These are phyloP conservation scores for Denticeps clupeoides DNA, from an alignment of 2,797 vertebrate species.

Conservation along the genomic window DNA sequence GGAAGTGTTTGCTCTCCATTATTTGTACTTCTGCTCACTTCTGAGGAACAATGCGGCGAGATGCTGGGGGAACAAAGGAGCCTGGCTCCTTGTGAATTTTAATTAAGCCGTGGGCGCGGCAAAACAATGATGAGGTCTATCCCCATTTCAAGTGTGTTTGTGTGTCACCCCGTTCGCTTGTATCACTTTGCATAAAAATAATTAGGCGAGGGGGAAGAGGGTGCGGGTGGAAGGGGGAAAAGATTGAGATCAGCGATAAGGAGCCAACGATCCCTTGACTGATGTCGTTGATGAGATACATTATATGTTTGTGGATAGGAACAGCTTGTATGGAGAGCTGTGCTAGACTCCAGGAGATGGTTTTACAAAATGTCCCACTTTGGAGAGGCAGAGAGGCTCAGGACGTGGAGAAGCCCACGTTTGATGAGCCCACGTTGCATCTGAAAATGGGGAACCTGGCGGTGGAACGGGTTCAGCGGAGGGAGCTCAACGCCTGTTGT, in stretches of 20 bases:
- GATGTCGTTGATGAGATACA: conserved; percentile 23
- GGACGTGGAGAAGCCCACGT: conserved; percentile 5
- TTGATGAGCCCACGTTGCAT: not conserved
- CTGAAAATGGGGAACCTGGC: too few relatives aligned
- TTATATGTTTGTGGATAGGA: conserved; percentile 29
- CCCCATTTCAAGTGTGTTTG: conserved; percentile 48
- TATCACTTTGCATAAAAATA: conserved; percentile 49
- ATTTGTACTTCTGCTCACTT: conserved; percentile 58
- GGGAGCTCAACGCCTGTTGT: too few relatives aligned
- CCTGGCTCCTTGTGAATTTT: conserved; percentile 51
- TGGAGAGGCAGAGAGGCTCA: conserved; percentile 31
- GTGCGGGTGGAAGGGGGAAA: conserved; percentile 12
- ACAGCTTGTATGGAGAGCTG: conserved; percentile 15
- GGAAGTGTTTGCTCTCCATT: conserved; percentile 57
- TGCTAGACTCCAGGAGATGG: conserved; percentile 26
- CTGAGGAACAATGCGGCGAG: conserved; percentile 55
- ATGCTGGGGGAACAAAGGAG: conserved; percentile 56
- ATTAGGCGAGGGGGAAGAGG: conserved; percentile 34
- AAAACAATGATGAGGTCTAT: conserved; percentile 55
- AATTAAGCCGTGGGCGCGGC: conserved; percentile 55
- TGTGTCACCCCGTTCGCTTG: conserved; percentile 42
- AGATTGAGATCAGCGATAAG: conserved; percentile 37
- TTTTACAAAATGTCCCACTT: conserved; percentile 39
- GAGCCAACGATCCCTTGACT: conserved; percentile 18
- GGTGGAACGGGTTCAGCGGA: too few relatives aligned